Conservation (phyloP, 2,797 vertebrate species). For the Sphaeramia orbicularis region DNA sequence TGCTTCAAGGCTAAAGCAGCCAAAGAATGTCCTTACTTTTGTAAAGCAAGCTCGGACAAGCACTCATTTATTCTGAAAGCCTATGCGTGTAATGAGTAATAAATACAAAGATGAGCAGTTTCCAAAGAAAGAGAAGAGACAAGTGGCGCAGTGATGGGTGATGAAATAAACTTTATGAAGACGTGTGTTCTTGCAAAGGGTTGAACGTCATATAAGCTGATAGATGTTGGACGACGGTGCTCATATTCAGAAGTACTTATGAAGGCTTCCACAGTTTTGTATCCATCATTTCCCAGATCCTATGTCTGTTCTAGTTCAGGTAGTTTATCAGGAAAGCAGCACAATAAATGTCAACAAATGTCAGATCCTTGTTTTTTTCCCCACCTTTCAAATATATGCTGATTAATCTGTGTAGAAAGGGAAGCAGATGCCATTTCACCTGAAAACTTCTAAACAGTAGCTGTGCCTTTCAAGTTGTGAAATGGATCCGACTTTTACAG, state of each 20-base stretch:
- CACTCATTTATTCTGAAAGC: constrained; percentile 22
- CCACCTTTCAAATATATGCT: constrained; percentile 20
- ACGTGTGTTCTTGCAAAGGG: constrained; percentile 8
- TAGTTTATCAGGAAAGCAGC: constrained; percentile 44
- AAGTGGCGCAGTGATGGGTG: constrained; percentile 20
- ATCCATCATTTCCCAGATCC: constrained; percentile 15
- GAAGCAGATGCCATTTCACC: constrained; percentile 14
- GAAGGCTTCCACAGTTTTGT: constrained; percentile 22
- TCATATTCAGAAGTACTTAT: constrained; percentile 37
- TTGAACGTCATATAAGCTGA: constrained; percentile 27
- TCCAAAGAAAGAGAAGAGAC: constrained; percentile 35
- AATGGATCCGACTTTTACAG: neutral
- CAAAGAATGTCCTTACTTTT: constrained; percentile 51
- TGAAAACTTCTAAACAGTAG: constrained; percentile 7
- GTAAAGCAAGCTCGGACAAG: constrained; percentile 54
- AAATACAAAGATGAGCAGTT: constrained; percentile 12
- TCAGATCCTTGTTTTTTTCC: constrained; percentile 55
- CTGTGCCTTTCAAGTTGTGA: constrained; percentile 3
- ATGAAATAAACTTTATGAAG: constrained; percentile 35
- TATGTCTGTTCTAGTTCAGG: constrained; percentile 17
- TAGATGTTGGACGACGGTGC: constrained; percentile 26
- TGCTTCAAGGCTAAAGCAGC: constrained; percentile 40
- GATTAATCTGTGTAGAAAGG: constrained; percentile 15
- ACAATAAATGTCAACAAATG: constrained; percentile 42
- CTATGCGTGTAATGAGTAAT: neutral